phyloP scores from a whole-genome alignment of 2,888 invertebrate genomes.

The Parasteatoda lunata region DNA sequence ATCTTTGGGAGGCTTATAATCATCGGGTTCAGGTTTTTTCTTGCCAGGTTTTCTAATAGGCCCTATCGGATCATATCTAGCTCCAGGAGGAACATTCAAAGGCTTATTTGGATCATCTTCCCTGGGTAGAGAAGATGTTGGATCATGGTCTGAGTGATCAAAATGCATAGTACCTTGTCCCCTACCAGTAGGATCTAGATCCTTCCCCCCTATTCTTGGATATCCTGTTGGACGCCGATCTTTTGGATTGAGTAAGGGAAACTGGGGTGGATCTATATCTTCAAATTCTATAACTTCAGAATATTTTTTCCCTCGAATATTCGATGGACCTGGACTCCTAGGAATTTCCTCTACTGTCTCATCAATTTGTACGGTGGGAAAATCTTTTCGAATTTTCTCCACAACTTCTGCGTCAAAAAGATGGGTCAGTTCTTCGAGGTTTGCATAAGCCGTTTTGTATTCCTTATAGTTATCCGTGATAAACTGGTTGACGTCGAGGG shows the following conservation, averaged over 20 bases:
- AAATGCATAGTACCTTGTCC: slow-evolving; percentile 31
- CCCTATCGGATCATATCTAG: slow-evolving; percentile 55
- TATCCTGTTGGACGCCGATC: background rate
- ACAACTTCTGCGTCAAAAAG: slow-evolving; percentile 22
- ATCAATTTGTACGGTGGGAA: background rate
- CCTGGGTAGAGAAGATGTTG: background rate
- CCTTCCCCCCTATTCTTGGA: slow-evolving; percentile 31
- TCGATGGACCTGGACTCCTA: background rate
- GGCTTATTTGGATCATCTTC: slow-evolving; percentile 17
- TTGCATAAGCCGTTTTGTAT: slow-evolving; percentile 28
- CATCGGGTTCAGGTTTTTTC: slow-evolving; percentile 42
- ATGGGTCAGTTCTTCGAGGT: slow-evolving; percentile 10
- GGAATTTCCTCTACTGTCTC: background rate
- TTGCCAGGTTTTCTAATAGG: slow-evolving; percentile 23
- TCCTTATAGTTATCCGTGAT: slow-evolving; percentile 23
- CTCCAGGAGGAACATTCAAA: slow-evolving; percentile 58
- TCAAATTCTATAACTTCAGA: background rate
- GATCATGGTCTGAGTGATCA: slow-evolving; percentile 23
- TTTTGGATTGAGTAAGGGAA: background rate
- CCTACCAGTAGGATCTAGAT: slow-evolving; percentile 42
- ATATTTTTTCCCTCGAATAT: no score
- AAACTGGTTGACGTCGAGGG: slow-evolving; percentile 14
- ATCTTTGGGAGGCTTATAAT: slow-evolving; percentile 40
- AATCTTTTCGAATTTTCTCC: slow-evolving; percentile 12
- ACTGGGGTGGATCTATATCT: background rate